These are phyloP conservation scores for Vollenhovia emeryi DNA, from an alignment of 1,140 invertebrate species.

Conservation along the genomic window DNA sequence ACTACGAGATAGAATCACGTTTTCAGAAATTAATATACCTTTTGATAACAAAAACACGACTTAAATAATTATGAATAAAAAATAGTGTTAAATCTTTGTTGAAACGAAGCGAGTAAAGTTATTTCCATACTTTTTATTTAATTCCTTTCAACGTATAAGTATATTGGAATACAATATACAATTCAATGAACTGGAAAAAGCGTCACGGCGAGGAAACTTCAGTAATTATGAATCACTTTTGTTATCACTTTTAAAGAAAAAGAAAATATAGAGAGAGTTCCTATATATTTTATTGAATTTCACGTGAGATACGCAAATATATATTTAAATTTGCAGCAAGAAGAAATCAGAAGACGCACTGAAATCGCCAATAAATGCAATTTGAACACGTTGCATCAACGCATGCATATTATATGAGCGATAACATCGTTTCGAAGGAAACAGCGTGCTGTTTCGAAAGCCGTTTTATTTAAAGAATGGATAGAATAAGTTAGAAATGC, in stretches of 20 bases:
- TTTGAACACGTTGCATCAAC: neutral
- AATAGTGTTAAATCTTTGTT: neutral
- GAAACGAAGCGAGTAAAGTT: neutral
- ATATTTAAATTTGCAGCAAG: neutral
- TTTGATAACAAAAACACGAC: neutral
- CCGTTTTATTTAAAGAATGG: neutral
- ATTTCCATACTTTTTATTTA: too few species aligned
- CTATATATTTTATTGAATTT: slow-evolving; percentile 2
- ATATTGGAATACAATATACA: neutral
- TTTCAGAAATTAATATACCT: neutral
- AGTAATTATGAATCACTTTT: neutral
- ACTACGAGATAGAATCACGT: neutral
- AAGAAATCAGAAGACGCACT: slow-evolving; percentile 28
- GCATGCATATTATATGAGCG: slow-evolving; percentile 27
- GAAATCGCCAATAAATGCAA: neutral
- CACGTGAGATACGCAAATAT: neutral
- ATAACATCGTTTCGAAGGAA: neutral
- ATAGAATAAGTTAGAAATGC: neutral
- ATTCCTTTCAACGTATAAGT: too few species aligned
- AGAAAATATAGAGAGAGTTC: neutral
- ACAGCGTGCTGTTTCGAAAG: neutral
- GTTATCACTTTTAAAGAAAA: slow-evolving; percentile 6
- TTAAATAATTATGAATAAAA: neutral
- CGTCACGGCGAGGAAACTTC: neutral
- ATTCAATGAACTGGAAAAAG: neutral